Evolutionary conservation across 2,113 vertebrate species (phyloP), one percentile per base, ranked within the genome.

Genomic region (Nerophis lumbriciformis): DNA sequence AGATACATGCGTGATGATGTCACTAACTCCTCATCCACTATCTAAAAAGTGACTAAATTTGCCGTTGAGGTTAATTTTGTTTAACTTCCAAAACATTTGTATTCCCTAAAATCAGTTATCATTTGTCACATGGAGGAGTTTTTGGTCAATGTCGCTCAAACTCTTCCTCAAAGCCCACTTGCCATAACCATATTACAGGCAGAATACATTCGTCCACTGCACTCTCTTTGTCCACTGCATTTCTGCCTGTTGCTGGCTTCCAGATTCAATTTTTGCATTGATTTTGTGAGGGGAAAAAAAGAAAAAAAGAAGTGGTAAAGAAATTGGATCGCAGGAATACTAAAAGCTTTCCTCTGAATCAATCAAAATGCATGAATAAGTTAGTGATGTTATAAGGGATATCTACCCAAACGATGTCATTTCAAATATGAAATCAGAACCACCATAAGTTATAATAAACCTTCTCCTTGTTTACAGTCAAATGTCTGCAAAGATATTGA

Each of bases 331-430:
- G 86, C 64, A 75, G 72, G 67, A 75, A 72, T 80, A 80, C 86
- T 89, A 90, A 90, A 88, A 88, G 88, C 86, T 84, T 86, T 88
- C 72, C 69, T 55, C 54, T 80, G 79, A 83, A 88, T 89, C 86
- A 87, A 88, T 88, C 84, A 83, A 78, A 86, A 84, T 73, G 79
- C 71, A 84, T 84, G 80, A 86, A 86, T 85, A 88, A 57, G 72
- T 84, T 81, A 84, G 63, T 68, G 61, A 53, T 70, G 84, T 85
- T 85, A 85, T 76, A 81, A 72, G 68, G 69, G 58, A 78, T 70
- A 82, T 82, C 83, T 79, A 76, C 54, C 1, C 19, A 51, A 10
- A 16, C 19, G 9, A 80, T 75, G 82, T 65, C 61, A 78, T 76
- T 75, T 63, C 62, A 77, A 69, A 82, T 82, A 83, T 76, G 67